These are phyloP conservation scores for Schizaphis graminum DNA, from an alignment of 2,888 invertebrate genomes.

Conservation along the genomic window DNA sequence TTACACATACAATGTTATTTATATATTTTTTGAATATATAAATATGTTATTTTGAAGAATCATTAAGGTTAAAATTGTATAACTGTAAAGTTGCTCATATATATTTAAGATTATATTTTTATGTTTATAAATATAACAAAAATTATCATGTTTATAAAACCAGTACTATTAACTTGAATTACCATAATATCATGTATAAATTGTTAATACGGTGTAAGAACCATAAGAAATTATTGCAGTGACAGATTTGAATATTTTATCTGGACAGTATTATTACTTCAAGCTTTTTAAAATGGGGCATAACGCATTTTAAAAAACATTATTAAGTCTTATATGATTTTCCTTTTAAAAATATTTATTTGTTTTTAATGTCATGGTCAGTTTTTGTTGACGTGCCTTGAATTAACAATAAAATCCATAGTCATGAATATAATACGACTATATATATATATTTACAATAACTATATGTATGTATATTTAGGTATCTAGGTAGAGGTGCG, in stretches of 20 bases:
- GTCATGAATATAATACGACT: conserved; percentile 1
- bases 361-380: conserved; percentile 13
- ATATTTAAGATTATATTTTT: background rate
- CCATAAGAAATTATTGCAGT: background rate
- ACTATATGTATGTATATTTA: background rate
- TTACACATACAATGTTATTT: background rate
- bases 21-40: background rate
- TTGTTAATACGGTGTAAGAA: background rate
- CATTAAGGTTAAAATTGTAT: background rate
- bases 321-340: background rate
- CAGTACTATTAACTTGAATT: background rate
- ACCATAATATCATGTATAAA: background rate
- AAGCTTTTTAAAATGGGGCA: conserved; percentile 9
- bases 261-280: background rate
- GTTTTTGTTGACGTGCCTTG: conserved; percentile 5
- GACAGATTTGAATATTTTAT: background rate
- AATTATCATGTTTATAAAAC: background rate
- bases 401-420: conserved; percentile 5
- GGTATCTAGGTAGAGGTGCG: background rate
- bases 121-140: background rate
- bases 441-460: background rate
- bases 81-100: background rate
- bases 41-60: background rate
- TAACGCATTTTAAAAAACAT: background rate
- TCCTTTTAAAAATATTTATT: background rate